Conservation (phyloP, 2,797 vertebrate species). For the Moxostoma hubbsi region DNA sequence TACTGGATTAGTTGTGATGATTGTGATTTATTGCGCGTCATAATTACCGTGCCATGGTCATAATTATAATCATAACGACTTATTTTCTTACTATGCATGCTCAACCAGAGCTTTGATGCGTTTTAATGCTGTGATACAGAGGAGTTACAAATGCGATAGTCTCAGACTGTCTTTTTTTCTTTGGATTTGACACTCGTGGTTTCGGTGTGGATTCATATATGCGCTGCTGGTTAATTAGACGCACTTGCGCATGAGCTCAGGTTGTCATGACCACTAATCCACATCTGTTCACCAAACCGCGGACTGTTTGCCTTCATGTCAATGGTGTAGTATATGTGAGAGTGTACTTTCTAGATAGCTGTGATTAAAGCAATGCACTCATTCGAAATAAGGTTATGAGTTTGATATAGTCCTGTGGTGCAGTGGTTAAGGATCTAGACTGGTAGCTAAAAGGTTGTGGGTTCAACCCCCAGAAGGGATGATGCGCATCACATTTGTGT, state of each 20-base stretch:
- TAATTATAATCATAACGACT: background rate
- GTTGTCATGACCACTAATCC: constrained; percentile 49
- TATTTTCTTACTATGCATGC: background rate
- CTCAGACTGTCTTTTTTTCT: background rate
- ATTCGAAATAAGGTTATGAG: background rate
- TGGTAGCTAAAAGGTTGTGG: background rate
- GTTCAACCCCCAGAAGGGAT: background rate
- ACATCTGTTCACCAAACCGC: constrained; percentile 16
- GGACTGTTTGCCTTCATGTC: background rate
- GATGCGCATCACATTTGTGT: background rate
- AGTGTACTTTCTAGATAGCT: background rate
- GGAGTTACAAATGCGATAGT: background rate
- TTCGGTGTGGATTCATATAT: constrained; percentile 44
- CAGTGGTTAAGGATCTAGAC: background rate
- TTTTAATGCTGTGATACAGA: background rate
- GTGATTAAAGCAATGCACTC: background rate
- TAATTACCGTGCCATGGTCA: background rate
- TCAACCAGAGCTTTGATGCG: background rate
- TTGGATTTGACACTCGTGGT: constrained; percentile 4
- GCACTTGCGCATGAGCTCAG: constrained; percentile 40
- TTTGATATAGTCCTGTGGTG: background rate
- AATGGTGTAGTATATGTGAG: background rate
- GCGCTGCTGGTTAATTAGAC: constrained; percentile 57
- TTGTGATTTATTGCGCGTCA: constrained; percentile 7
- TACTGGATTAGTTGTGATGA: constrained; percentile 10